phyloP scores from a whole-genome alignment of 2,888 invertebrate species.

The Acanthopleura granulata region DNA sequence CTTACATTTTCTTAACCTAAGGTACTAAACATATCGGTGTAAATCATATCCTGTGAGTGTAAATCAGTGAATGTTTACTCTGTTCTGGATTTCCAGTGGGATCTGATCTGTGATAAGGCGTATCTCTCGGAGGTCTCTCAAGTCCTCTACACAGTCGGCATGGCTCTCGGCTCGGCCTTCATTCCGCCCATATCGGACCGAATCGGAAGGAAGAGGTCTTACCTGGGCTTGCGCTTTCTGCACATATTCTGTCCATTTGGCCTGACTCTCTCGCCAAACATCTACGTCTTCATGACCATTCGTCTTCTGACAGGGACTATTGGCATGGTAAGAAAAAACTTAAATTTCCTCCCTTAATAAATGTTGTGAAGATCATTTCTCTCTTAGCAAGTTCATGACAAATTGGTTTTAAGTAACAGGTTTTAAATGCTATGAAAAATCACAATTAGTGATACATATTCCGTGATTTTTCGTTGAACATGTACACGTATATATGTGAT shows the following conservation, averaged over 20 bases:
- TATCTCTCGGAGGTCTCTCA: conserved; percentile 45
- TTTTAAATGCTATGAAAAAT: no score
- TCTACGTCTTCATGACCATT: conserved; percentile 44
- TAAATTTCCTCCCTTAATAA: no score
- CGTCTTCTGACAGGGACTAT: conserved; percentile 53
- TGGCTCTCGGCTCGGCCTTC: conserved; percentile 46
- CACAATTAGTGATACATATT: no score
- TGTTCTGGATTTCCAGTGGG: conserved; percentile 45
- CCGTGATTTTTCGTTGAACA: no score
- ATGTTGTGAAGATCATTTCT: no score
- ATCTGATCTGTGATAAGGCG: conserved; percentile 42
- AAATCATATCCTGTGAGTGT: background rate
- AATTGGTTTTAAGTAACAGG: no score
- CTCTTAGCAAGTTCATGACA: no score
- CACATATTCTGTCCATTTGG: conserved; percentile 47
- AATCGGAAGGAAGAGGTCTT: conserved; percentile 48
- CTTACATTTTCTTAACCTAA: no score
- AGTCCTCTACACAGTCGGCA: conserved; percentile 56
- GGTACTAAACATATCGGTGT: no score
- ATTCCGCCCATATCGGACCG: conserved; percentile 53
- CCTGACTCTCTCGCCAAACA: conserved; percentile 42
- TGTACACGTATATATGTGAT: no score
- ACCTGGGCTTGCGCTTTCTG: conserved; percentile 41
- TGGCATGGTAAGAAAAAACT: conserved; percentile 25
- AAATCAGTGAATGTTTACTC: background rate